A percentile compares a stretch with the other conserved stretches of the same genome.
These are phyloP conservation scores for Lysiphlebus fabarum DNA, from an alignment of 1,140 invertebrate species.

Conservation along the genomic window DNA sequence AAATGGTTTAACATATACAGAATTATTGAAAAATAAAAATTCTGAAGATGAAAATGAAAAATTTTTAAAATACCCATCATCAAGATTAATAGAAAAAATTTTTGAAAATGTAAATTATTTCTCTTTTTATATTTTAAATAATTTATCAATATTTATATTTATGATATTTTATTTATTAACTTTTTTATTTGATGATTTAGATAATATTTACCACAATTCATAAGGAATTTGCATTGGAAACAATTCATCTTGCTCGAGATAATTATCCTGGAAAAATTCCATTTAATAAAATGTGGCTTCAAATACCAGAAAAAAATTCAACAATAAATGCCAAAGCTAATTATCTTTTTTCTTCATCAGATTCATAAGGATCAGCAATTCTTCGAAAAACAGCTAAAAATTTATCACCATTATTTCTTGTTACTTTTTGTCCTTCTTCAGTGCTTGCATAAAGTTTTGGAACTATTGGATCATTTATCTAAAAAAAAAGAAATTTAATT, in stretches of 20 bases:
- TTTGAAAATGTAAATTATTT: no score
- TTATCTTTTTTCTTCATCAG: conserved; percentile 24
- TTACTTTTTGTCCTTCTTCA: conserved; percentile 98
- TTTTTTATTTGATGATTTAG: no score
- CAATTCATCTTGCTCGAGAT: conserved; percentile 30
- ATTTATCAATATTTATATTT: no score
- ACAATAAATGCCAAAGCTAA: conserved; percentile 8
- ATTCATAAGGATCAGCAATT: conserved; percentile 57
- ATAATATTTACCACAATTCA: conserved; percentile 38
- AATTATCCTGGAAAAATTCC: conserved; percentile 29
- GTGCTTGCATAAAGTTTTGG: conserved; percentile 87
- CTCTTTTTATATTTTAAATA: no score
- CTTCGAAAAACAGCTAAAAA: conserved; percentile 87
- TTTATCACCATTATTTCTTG: conserved; percentile 91
- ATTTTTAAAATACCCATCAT: no score
- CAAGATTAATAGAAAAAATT: no score
- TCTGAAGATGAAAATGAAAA: no score
- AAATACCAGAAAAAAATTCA: neutral
- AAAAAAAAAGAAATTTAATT: conserved; percentile 29
- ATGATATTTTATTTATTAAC: no score
- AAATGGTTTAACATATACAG: no score
- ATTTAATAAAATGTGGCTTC: neutral
- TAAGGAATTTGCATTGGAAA: conserved; percentile 36
- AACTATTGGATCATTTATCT: conserved; percentile 81
- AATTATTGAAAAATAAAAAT: no score